Conservation (phyloP, 2,797 vertebrate species). For the Betta splendens region DNA sequence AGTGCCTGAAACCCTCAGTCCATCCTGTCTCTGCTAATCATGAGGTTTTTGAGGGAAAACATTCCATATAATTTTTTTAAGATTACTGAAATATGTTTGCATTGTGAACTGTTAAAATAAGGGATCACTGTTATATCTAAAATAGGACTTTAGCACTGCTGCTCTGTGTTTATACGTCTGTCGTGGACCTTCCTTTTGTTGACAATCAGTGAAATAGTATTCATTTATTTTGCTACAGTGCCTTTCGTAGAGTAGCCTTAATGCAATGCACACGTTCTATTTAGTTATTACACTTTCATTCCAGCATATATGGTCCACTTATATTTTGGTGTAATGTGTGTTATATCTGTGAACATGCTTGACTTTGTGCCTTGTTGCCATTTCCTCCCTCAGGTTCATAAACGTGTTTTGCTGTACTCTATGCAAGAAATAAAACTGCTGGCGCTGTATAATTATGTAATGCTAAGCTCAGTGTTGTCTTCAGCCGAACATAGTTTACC, state of each 20-base stretch:
- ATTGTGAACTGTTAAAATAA: slow-evolving; percentile 66
- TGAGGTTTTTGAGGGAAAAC: slow-evolving; percentile 68
- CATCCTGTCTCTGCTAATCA: slow-evolving; percentile 36
- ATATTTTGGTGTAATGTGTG: slow-evolving; percentile 47
- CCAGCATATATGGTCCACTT: slow-evolving; percentile 43
- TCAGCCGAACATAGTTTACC: slow-evolving; percentile 16
- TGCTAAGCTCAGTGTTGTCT: slow-evolving; percentile 33
- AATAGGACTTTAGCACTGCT: slow-evolving; percentile 60
- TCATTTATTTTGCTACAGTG: slow-evolving; percentile 36
- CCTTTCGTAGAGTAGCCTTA: slow-evolving; percentile 41
- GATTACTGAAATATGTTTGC: slow-evolving; percentile 54
- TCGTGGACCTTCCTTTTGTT: slow-evolving; percentile 45
- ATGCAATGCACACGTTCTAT: slow-evolving; percentile 39
- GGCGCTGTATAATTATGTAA: slow-evolving; percentile 43
- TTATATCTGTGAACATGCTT: slow-evolving; percentile 57
- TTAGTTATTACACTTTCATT: slow-evolving; percentile 50
- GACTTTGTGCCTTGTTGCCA: slow-evolving; percentile 72
- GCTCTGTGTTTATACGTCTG: slow-evolving; percentile 51
- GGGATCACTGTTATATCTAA: slow-evolving; percentile 73
- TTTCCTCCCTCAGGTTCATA: slow-evolving; percentile 71
- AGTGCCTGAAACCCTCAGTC: slow-evolving; percentile 69
- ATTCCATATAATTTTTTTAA: slow-evolving; percentile 68
- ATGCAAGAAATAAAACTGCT: slow-evolving; percentile 57
- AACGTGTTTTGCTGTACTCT: slow-evolving; percentile 54
- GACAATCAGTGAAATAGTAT: slow-evolving; percentile 67